phyloP scores from a whole-genome alignment of 1,140 invertebrate genomes.

The Temnothorax longispinosus region DNA sequence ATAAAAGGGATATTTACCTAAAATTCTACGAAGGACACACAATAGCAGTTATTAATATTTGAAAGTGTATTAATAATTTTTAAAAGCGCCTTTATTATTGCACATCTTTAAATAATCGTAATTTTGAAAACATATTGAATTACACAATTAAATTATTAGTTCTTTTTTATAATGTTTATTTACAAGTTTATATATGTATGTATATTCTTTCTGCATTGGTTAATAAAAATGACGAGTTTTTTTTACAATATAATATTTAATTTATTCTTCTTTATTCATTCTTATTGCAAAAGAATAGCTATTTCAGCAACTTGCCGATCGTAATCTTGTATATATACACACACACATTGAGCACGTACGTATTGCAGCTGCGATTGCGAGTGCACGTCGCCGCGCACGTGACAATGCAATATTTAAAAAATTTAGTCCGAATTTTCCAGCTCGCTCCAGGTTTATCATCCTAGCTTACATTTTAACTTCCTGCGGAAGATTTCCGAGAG shows the following conservation, averaged over 20 bases:
- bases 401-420: conserved; percentile 47
- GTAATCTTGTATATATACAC: background rate
- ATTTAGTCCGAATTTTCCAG: background rate
- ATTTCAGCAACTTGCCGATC: background rate
- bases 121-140: background rate
- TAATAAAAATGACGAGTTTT: background rate
- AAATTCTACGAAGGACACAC: background rate
- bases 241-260: background rate
- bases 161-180: background rate
- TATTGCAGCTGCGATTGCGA: conserved; percentile 16
- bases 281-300: background rate
- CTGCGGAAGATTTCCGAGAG: background rate
- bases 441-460: background rate
- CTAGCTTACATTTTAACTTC: conserved; percentile 10
- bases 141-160: background rate
- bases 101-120: background rate
- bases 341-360: background rate
- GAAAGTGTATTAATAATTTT: background rate
- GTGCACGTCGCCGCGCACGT: conserved; percentile 21
- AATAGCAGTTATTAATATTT: background rate
- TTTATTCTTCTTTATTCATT: background rate
- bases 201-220: too few relatives aligned
- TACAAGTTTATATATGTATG: background rate
- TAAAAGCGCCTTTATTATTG: background rate
- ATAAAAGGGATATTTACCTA: background rate